Percentiles rank a stretch among this genome's conserved stretches.
phyloP scores from a whole-genome alignment of 2,113 vertebrate species.

The Rhinolophus ferrumequinum region DNA sequence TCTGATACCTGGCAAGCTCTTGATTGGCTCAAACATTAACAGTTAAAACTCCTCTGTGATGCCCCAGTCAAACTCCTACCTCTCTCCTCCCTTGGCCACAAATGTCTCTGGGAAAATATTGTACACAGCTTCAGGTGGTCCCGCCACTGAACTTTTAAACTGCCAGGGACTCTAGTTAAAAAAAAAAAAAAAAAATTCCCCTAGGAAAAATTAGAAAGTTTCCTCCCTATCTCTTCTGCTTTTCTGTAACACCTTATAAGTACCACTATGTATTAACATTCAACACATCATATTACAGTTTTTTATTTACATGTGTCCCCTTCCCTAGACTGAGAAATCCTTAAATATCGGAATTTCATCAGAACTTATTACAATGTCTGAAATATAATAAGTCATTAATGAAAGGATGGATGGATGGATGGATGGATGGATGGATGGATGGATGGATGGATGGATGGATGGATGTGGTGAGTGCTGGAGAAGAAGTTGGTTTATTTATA shows the following conservation, averaged over 20 bases:
- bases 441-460: not conserved
- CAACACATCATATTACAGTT: not conserved
- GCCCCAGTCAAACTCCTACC: not conserved
- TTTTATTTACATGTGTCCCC: not conserved
- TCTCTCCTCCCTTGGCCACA: not conserved
- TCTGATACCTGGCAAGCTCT: conserved; percentile 3
- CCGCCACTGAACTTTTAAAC: not conserved
- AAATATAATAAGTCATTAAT: not conserved
- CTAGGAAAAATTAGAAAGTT: not conserved
- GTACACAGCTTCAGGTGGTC: not conserved
- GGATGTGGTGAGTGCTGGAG: not conserved
- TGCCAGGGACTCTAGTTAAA: not conserved
- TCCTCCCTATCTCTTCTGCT: not conserved
- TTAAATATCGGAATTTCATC: not conserved
- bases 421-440: not conserved
- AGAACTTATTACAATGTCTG: not conserved
- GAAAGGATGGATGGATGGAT: not conserved
- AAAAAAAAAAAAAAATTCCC: not conserved
- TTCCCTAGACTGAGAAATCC: not conserved
- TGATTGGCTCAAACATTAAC: not conserved
- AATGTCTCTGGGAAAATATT: not conserved
- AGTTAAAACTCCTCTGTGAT: not conserved
- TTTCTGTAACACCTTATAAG: not conserved
- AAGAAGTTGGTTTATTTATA: conserved; percentile 8
- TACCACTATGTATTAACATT: not conserved